Evolutionary conservation across 2,797 vertebrate species (phyloP).

Genomic region (Silurus aristotelis): DNA sequence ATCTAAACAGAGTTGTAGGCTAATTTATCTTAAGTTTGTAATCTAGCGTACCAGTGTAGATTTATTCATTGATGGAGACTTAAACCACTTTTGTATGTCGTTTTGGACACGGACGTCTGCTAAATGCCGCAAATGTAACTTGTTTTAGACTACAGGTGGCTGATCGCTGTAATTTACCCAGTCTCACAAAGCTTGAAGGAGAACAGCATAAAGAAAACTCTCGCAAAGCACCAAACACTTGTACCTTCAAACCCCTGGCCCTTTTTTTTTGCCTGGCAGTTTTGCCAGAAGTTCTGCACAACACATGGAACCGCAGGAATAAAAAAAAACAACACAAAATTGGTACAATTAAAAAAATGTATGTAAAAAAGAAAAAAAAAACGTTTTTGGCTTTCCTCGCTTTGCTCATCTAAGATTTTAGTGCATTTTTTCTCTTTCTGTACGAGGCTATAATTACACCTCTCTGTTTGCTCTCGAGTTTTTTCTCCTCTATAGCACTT

Average conservation of each 20-base stretch:
- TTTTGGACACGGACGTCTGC: no score
- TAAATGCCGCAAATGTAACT: no score
- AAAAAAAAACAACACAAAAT: not conserved
- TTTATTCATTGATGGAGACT: no score
- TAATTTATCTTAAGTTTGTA: no score
- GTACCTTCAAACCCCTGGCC: not conserved
- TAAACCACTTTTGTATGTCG: no score
- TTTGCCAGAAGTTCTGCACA: not conserved
- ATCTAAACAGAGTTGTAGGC: no score
- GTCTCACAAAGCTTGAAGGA: no score
- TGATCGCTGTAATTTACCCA: no score
- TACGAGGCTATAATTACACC: slow-evolving; percentile 67
- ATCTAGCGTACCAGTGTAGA: no score
- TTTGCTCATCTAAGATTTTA: slow-evolving; percentile 34
- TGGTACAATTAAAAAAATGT: not conserved
- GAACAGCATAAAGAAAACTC: not conserved
- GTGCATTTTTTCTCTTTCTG: slow-evolving; percentile 57
- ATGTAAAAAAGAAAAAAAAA: not conserved
- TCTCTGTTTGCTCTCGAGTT: slow-evolving; percentile 22
- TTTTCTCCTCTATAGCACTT: slow-evolving; percentile 58
- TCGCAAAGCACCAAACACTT: not conserved
- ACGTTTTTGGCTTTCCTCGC: not conserved
- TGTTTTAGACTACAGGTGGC: no score
- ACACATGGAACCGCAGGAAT: not conserved
- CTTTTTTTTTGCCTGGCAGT: not conserved